Percentiles rank a stretch among this genome's conserved stretches.
These are phyloP conservation scores for Ctenopoma multispine DNA, from an alignment of 2,797 vertebrate genomes.

Conservation along the genomic window DNA sequence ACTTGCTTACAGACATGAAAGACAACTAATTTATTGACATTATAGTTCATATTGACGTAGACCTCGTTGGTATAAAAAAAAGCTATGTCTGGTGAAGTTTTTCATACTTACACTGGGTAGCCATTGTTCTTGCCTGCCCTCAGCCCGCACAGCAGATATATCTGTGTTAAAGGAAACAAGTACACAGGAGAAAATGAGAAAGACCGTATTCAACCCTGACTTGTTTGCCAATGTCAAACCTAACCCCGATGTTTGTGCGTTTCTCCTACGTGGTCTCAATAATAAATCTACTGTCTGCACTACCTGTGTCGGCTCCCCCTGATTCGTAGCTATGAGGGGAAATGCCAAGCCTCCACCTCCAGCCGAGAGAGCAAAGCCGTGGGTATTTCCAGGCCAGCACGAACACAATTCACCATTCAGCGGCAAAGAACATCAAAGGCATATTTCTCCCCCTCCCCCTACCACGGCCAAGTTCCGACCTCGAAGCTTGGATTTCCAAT, in stretches of 20 bases:
- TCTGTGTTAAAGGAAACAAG: constrained; percentile 60
- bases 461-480: constrained; percentile 83
- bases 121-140: constrained; percentile 86
- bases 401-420: constrained; percentile 84
- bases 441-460: constrained; percentile 80
- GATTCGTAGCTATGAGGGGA: constrained; percentile 62
- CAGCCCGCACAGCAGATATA: constrained; percentile 83
- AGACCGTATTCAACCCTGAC: constrained; percentile 27
- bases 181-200: constrained; percentile 37
- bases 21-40: not conserved
- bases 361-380: constrained; percentile 72
- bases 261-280: constrained; percentile 34
- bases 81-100: constrained; percentile 7
- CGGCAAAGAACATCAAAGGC: constrained; percentile 83
- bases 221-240: constrained; percentile 18
- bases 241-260: constrained; percentile 16
- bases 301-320: constrained; percentile 59
- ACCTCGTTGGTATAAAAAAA: not conserved
- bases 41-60: not conserved
- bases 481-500: constrained; percentile 82
- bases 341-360: constrained; percentile 79
- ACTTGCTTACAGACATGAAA: rapidly evolving
- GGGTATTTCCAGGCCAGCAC: constrained; percentile 85
- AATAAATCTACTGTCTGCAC: constrained; percentile 33
- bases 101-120: constrained; percentile 86